These are phyloP conservation scores for Ridgeia piscesae DNA, from an alignment of 1,140 invertebrate species.

Conservation along the genomic window DNA sequence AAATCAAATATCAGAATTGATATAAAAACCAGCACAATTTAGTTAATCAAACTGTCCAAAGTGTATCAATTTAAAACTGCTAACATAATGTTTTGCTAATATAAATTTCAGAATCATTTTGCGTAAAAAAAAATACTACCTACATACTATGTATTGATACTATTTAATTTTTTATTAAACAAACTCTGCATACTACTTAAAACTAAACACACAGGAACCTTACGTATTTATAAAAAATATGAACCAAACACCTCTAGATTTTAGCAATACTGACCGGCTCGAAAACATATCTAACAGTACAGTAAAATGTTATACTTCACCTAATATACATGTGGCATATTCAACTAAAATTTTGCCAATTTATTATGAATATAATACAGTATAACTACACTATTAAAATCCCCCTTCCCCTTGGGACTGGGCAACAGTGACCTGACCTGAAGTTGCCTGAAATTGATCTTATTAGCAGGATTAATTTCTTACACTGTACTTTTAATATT, in stretches of 20 bases:
- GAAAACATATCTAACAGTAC: background rate
- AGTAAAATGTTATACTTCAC: background rate
- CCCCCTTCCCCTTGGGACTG: too few species aligned
- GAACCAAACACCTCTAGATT: background rate
- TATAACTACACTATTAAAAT: background rate
- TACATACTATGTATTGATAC: too few species aligned
- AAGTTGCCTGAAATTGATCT: too few species aligned
- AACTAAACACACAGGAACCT: slow-evolving; percentile 13
- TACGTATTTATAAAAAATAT: background rate
- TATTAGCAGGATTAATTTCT: too few species aligned
- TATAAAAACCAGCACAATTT: slow-evolving; percentile 8
- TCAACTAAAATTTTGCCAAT: background rate
- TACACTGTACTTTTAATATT: too few species aligned
- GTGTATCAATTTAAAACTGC: slow-evolving; percentile 26
- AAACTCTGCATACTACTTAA: too few species aligned
- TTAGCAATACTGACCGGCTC: background rate
- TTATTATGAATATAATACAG: background rate
- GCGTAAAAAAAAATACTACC: too few species aligned
- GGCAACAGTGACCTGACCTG: too few species aligned
- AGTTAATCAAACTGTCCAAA: background rate
- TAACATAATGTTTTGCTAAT: background rate
- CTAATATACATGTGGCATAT: background rate
- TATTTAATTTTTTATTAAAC: too few species aligned
- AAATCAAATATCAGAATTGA: slow-evolving; percentile 12
- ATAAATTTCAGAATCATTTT: slow-evolving; percentile 11